phyloP scores from a whole-genome alignment of 2,797 vertebrate genomes.

The Orientallactaga sibirica region DNA sequence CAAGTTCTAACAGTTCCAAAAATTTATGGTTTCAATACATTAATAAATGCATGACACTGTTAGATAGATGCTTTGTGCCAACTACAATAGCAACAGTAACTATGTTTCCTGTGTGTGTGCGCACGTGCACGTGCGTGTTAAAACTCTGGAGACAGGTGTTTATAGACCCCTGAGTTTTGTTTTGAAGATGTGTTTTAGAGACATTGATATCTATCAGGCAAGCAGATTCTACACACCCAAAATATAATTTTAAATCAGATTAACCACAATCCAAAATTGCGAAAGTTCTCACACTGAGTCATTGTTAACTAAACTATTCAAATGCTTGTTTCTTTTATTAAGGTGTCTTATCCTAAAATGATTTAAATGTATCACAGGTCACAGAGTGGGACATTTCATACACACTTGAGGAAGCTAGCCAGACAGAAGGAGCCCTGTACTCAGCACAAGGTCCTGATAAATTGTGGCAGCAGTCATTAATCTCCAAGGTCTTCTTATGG shows the following conservation, averaged over 20 bases:
- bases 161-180: not conserved
- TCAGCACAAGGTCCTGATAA: not conserved
- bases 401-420: not conserved
- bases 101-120: not conserved
- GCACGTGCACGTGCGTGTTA: not conserved
- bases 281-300: not conserved
- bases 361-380: not conserved
- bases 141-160: not conserved
- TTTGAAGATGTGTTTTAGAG: slow-evolving; percentile 42
- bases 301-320: not conserved
- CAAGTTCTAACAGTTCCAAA: not conserved
- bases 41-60: slow-evolving; percentile 35
- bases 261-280: not conserved
- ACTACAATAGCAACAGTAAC: not conserved
- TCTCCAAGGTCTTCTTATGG: not conserved
- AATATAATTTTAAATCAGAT: slow-evolving; percentile 6
- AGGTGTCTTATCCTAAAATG: not conserved
- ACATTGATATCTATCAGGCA: not conserved
- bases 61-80: not conserved
- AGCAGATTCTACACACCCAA: not conserved
- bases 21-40: not conserved
- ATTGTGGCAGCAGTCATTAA: not conserved
- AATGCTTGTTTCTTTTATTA: not conserved
- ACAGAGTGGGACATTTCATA: not conserved
- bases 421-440: not conserved